Evolutionary conservation across 2,797 vertebrate species (phyloP).

Genomic region (Anguilla anguilla): DNA sequence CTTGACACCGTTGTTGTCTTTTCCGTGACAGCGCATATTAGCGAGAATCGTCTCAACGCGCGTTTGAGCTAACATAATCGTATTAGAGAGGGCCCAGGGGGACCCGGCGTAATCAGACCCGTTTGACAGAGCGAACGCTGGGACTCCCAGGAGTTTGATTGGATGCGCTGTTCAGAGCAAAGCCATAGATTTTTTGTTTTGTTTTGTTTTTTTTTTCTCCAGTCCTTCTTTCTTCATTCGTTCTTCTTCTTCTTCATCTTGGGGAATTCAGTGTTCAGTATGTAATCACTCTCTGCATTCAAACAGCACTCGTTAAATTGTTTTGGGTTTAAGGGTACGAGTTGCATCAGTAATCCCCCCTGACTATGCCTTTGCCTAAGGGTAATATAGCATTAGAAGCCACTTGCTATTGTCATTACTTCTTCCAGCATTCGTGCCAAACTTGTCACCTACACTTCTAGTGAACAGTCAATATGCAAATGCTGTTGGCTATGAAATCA

Average conservation of each 20-base stretch:
- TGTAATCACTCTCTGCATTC: conserved; percentile 15
- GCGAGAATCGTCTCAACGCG: conserved; percentile 38
- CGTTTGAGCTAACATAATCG: conserved; percentile 53
- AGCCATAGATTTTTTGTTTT: background rate
- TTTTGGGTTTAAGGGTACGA: conserved; percentile 11
- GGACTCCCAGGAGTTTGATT: conserved; percentile 36
- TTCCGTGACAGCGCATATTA: conserved; percentile 56
- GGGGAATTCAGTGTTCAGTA: background rate
- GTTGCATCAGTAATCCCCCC: conserved; percentile 12
- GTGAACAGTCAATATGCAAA: background rate
- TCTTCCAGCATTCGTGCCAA: background rate
- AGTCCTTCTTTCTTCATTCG: background rate
- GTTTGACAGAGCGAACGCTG: conserved; percentile 43
- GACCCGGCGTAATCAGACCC: conserved; percentile 42
- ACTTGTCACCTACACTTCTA: background rate
- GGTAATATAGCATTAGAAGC: conserved; percentile 10
- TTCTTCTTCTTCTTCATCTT: background rate
- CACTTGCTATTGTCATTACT: conserved; percentile 1
- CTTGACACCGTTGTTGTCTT: conserved; percentile 44
- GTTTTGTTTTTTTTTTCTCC: background rate
- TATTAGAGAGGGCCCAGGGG: conserved; percentile 37
- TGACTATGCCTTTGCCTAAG: background rate
- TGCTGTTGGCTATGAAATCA: background rate
- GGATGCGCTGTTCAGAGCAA: conserved; percentile 12
- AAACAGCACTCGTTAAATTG: conserved; percentile 15